Conservation (phyloP, 2,888 invertebrate species). For the Agrilus mali region DNA sequence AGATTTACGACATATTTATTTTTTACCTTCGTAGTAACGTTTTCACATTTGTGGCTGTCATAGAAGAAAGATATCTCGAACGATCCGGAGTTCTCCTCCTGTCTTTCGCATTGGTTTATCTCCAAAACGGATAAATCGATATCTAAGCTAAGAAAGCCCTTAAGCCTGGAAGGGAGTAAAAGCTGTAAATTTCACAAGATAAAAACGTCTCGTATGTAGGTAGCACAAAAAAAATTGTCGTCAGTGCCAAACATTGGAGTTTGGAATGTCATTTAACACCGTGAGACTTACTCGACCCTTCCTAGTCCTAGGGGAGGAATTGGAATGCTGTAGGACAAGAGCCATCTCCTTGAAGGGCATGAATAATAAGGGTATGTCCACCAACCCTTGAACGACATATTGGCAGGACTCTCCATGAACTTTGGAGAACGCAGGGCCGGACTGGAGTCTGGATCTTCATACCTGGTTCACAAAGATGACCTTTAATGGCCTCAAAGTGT, state of each 20-base stretch:
- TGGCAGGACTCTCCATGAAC: slow-evolving; percentile 52
- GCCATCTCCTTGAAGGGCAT: slow-evolving; percentile 66
- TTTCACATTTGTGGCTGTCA: slow-evolving; percentile 84
- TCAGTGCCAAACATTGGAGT: too few species aligned
- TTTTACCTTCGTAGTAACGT: slow-evolving; percentile 64
- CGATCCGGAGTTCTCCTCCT: slow-evolving; percentile 29
- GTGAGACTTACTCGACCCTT: slow-evolving; percentile 34
- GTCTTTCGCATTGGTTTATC: slow-evolving; percentile 73
- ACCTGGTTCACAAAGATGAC: slow-evolving; percentile 34
- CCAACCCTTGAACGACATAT: slow-evolving; percentile 57
- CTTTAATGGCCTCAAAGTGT: too few species aligned
- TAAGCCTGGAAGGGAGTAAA: slow-evolving; percentile 31
- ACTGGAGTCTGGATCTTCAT: slow-evolving; percentile 49
- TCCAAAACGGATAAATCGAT: slow-evolving; percentile 69
- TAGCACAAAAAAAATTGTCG: too few species aligned
- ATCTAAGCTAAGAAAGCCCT: slow-evolving; percentile 59
- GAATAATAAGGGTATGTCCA: slow-evolving; percentile 87
- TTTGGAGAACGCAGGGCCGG: slow-evolving; percentile 53
- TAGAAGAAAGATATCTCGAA: slow-evolving; percentile 65
- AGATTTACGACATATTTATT: background rate
- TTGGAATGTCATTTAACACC: too few species aligned
- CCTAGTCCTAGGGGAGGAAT: slow-evolving; percentile 44
- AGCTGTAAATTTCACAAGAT: too few species aligned
- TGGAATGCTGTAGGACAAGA: slow-evolving; percentile 72
- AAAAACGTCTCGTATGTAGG: too few species aligned